Base-by-base conservation (phyloP, 1,140 invertebrate genomes). In the Lutraria rhynchaena region DNA sequence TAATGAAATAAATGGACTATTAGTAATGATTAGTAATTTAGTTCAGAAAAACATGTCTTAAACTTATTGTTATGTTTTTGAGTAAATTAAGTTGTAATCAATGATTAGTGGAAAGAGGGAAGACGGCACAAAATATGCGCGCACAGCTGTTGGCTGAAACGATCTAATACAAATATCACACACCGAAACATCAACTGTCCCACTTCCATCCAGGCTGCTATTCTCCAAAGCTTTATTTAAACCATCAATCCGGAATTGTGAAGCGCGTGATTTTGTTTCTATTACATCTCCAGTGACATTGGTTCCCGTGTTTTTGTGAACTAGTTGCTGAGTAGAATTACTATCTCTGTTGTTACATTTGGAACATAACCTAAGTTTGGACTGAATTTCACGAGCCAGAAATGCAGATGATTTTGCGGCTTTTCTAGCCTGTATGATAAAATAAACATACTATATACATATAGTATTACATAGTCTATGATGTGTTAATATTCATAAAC, bases 341-440 rank as follows among this genome's bases (percentile, higher is more conserved):
- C 5, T 35, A 11, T 33, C 60, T 19, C 4, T 3, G 19, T 78
- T 78, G n/a, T 33, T 41, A 24, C 75, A 78, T 0, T 5, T 49
- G 1, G n/a, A 2, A 27, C 75, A 78, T 22, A 65, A 9, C 49
- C 41, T 51, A 19, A 78, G n/a, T n/a, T 41, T 27, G 27, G 63
- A 46, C 51, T 67, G 61, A 55, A 35, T 57, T 24, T 78, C 13
- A n/a, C 63, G 44, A 24, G 46, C 75, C 13, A 78, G 17, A 44
- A 5, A 4, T 9, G 22, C 22, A 4, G 75, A 27, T 44, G 44
- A 51, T 29, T 35, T 37, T n/a, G 75, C 75, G 22, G 75, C 75
- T 3, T 31, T 22, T 51, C 51, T 67, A 19, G 44, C 49, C 75
- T 78, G 61, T n/a, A n/a, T n/a, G n/a, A n/a, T n/a, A n/a, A n/a